Conservation (phyloP, 2,113 vertebrate genomes). For the Origma solitaria region DNA sequence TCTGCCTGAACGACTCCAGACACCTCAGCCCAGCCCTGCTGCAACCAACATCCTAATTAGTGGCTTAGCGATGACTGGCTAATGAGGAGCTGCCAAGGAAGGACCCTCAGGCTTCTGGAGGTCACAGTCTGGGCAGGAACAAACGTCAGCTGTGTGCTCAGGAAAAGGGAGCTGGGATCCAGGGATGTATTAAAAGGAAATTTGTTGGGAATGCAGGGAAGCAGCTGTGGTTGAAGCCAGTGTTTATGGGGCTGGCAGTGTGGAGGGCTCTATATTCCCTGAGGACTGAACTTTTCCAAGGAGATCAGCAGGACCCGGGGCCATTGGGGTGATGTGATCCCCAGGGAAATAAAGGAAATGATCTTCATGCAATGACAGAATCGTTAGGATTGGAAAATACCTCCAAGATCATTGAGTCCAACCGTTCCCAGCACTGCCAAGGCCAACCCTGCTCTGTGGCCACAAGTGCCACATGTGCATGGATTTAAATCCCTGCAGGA, state of each 20-base stretch:
- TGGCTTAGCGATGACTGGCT: background rate
- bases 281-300: background rate
- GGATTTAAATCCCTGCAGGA: background rate
- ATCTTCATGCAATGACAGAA: accelerated
- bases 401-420: accelerated
- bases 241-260: background rate
- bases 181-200: accelerated
- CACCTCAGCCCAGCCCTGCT: background rate
- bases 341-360: background rate
- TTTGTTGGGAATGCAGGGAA: accelerated
- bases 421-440: background rate
- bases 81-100: background rate
- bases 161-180: background rate
- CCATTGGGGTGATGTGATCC: background rate
- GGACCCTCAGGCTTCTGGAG: background rate
- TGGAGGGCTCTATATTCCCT: accelerated
- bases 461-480: background rate
- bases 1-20: background rate
- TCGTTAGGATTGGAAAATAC: background rate
- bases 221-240: accelerated
- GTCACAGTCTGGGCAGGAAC: background rate
- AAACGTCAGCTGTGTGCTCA: accelerated
- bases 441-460: accelerated
- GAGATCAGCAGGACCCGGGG: background rate
- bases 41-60: background rate